Percentiles rank a stretch among this genome's conserved stretches.
Evolutionary conservation across 2,797 vertebrate genomes (phyloP).

Genomic region (Paratrypauchen microcephalus): DNA sequence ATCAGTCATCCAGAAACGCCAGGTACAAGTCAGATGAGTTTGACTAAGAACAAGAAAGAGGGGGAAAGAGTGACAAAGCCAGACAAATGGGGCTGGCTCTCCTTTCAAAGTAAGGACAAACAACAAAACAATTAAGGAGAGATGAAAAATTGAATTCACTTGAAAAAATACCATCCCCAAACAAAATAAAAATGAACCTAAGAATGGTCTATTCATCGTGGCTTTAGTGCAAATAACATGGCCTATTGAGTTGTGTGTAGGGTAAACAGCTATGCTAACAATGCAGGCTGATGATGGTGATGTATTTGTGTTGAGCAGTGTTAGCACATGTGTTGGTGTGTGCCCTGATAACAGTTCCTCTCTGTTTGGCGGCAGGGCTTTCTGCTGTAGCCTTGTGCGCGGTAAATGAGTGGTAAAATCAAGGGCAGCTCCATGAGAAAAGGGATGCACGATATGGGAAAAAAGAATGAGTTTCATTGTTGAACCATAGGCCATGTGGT

Average conservation of each 20-base stretch:
- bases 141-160: not conserved
- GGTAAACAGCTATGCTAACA: conserved; percentile 52
- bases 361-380: conserved; percentile 14
- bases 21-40: conserved; percentile 9
- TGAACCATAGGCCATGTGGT: not conserved
- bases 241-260: conserved; percentile 25
- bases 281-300: conserved; percentile 57
- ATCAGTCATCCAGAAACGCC: conserved; percentile 19
- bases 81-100: conserved; percentile 29
- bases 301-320: conserved; percentile 39
- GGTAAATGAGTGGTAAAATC: conserved; percentile 48
- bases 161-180: not conserved
- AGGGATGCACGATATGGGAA: not conserved
- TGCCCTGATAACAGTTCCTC: conserved; percentile 36
- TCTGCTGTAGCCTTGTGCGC: conserved; percentile 17
- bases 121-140: conserved; percentile 42
- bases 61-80: conserved; percentile 32
- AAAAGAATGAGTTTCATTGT: not conserved
- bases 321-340: conserved; percentile 35
- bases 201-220: not conserved
- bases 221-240: conserved; percentile 26
- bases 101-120: conserved; percentile 54
- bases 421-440: conserved; percentile 17
- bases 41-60: conserved; percentile 17
- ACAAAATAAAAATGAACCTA: not conserved